Percentiles rank a stretch among this genome's conserved stretches.
These are phyloP conservation scores for Cossypha heuglini DNA, from an alignment of 2,797 vertebrate genomes.

Conservation along the genomic window DNA sequence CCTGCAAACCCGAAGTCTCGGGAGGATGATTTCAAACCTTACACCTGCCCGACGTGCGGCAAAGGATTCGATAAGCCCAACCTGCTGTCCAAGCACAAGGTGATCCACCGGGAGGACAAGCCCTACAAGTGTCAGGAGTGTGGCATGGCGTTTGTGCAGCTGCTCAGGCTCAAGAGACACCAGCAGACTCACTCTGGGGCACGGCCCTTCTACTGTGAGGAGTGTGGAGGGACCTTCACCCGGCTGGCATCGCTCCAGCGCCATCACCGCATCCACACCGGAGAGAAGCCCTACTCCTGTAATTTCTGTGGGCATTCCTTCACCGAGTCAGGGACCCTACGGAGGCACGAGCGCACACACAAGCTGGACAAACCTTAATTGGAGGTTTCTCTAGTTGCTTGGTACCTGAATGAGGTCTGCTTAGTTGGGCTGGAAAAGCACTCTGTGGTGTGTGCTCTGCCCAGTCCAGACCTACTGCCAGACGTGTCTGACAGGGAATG, in stretches of 20 bases:
- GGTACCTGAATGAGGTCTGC: background rate
- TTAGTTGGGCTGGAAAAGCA: background rate
- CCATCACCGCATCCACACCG: constrained; percentile 37
- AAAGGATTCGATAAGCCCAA: constrained; percentile 44
- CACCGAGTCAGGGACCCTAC: background rate
- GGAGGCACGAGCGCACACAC: constrained; percentile 38
- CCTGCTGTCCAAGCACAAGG: constrained; percentile 65
- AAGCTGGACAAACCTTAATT: background rate
- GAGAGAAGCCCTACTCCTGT: constrained; percentile 55
- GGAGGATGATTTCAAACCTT: background rate
- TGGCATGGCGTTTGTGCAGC: constrained; percentile 46
- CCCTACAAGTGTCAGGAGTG: constrained; percentile 57
- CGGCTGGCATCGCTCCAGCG: constrained; percentile 16
- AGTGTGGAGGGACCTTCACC: constrained; percentile 29
- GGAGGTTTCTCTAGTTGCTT: background rate
- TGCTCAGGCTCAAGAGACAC: constrained; percentile 55
- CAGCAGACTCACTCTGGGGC: constrained; percentile 43
- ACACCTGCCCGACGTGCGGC: background rate
- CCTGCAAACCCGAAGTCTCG: background rate
- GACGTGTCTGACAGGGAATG: background rate
- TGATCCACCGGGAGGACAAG: constrained; percentile 47
- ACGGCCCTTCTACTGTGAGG: constrained; percentile 24
- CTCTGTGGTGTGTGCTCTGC: accelerated
- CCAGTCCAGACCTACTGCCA: background rate
- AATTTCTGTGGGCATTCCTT: constrained; percentile 24